A percentile compares a stretch with the other conserved stretches of the same genome.
Evolutionary conservation across 1,140 invertebrate species (phyloP).

Genomic region (Drosophila tristis): DNA sequence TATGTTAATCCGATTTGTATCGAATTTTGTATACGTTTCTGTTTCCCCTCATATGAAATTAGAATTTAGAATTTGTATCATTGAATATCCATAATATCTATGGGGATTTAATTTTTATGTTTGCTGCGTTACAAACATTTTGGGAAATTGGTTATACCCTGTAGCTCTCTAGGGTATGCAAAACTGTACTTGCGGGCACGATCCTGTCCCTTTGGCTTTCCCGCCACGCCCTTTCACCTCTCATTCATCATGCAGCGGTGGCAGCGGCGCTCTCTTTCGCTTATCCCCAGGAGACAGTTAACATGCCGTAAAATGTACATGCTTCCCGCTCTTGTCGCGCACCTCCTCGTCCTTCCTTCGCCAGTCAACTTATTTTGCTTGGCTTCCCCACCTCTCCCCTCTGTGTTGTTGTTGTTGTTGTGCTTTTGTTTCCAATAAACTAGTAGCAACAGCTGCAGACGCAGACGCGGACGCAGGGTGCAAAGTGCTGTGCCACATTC

Average conservation of each 20-base stretch:
- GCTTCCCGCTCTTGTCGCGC: background rate
- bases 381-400: background rate
- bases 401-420: background rate
- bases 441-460: slow-evolving; percentile 57
- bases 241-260: background rate
- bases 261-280: slow-evolving; percentile 13
- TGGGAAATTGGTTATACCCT: no score
- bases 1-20: no score
- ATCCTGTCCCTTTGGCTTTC: no score
- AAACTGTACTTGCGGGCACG: no score
- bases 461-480: slow-evolving; percentile 49
- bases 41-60: background rate
- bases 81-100: background rate
- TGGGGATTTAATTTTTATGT: background rate
- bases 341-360: slow-evolving; percentile 19
- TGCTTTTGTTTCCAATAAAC: slow-evolving; percentile 55
- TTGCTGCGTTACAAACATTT: no score
- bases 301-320: slow-evolving; percentile 63
- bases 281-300: slow-evolving; percentile 58
- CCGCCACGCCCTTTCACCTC: no score
- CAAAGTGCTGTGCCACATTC: slow-evolving; percentile 66
- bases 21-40: background rate
- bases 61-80: no score
- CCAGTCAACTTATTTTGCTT: no score
- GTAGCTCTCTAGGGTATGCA: no score